Base-by-base conservation (phyloP, 2,113 vertebrate species). In the Prochilodus magdalenae region DNA sequence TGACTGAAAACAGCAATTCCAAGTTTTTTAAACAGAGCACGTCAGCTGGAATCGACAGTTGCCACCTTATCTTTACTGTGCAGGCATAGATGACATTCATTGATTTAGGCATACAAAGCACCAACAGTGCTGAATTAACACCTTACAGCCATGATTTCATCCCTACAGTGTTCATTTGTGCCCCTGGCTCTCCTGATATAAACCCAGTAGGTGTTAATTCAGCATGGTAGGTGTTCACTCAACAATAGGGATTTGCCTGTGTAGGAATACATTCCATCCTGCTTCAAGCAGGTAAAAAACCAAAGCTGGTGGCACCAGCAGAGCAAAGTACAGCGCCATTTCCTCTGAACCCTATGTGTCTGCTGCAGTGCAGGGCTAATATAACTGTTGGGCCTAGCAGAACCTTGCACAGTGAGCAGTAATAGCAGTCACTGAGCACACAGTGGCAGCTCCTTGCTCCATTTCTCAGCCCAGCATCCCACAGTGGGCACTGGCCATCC, bases 401-500 rank as follows among this genome's bases (percentile, higher is more conserved):
- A 74, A 60, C 60, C 71, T 74, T 74, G 79, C 60, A 26, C 67
- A 70, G 77, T 80, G 24, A 60, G 67, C 15, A 80, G 53, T 80
- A 80, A 80, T 72, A 53, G 77, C 8, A 47, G 29, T 33, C 59
- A 60, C 33, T 75, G 80, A 75, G 75, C 44, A 70, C 55, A 82
- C 80, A 44, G 84, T 33, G 40, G 75, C 44, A 27, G 66, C 30
- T 44, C 55, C 65, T 22, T 49, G 75, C 77, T 73, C 77, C 79
- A 66, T 57, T 81, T 62, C 29, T 55, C 53, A 49, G 30, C 57
- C 33, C 77, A 72, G 77, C 53, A 79, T 26, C 24, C 30, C 69
- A 75, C 80, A 85, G 70, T 70, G 75, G 71, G 55, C 77, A 83
- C 51, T 44, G 33, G 1, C 65, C 59, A 73, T 83, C 73, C 66